These are phyloP conservation scores for Formica selysi DNA, from an alignment of 1,140 invertebrate species.

Conservation along the genomic window DNA sequence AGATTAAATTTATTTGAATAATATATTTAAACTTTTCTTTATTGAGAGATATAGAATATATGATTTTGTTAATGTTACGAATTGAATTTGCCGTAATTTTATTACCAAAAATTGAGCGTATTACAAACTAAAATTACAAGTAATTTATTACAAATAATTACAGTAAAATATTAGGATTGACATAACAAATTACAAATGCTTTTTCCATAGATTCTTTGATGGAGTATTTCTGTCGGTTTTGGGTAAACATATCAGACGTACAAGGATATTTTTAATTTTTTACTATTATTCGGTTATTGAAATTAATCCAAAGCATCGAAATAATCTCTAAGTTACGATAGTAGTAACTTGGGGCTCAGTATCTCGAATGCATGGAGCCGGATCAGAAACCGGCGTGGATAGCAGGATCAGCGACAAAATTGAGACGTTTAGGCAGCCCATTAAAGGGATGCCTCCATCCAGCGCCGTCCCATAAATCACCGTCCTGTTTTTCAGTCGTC, in stretches of 20 bases:
- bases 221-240: background rate
- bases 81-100: no score
- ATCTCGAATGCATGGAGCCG: slow-evolving; percentile 2
- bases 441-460: slow-evolving; percentile 63
- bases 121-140: background rate
- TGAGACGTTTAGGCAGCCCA: slow-evolving; percentile 69
- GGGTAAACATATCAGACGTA: background rate
- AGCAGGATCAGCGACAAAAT: slow-evolving; percentile 60
- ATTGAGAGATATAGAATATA: no score
- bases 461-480: slow-evolving; percentile 71
- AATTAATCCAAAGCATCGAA: background rate
- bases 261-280: background rate
- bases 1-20: no score
- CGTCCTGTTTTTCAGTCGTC: slow-evolving; percentile 63
- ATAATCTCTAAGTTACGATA: slow-evolving; percentile 34
- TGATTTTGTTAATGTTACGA: no score
- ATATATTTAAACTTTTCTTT: no score
- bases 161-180: no score
- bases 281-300: slow-evolving; percentile 15
- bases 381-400: slow-evolving; percentile 11
- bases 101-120: no score
- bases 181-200: background rate
- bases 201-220: background rate
- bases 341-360: slow-evolving; percentile 27
- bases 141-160: no score